Evolutionary conservation across 2,113 vertebrate species (phyloP), one percentile per base, ranked within the genome.

Genomic region (Psittacara wagleri): DNA sequence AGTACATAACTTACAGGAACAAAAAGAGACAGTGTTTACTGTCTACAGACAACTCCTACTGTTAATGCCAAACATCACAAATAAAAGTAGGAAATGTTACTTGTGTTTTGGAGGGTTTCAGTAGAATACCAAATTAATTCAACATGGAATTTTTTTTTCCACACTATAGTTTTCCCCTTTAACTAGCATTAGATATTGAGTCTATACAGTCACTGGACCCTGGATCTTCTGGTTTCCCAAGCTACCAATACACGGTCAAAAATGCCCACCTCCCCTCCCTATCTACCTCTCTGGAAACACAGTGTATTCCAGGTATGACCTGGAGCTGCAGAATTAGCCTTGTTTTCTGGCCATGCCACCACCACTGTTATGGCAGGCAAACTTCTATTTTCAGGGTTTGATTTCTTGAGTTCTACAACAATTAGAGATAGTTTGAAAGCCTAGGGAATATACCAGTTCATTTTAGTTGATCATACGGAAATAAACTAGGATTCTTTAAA

Each of bases 261-360:
- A 67, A 0, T 10, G 13, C 11, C 14, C 5, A 6, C 4, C 1
- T 3, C 2, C 2, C 1, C 7, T n/a, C 15, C 57, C 33, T 24
- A 7, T 31, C 18, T 52, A 1, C 39, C 43, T 63, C 17, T 41
- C 13, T 73, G 57, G 39, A 72, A 91, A 37, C 9, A 18, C 10
- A 8, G 0, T 3, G 29, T 77, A 3, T n/a, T 74, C 8, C 7
- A 13, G 51, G 41, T 41, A 24, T 28, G 11, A 7, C 17, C 11
- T 51, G 19, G 14, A 77, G 17, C 72, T 77, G 3, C 22, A 67
- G 35, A 61, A 31, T 80, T 83, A 63, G 5, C 4, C 13, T 46
- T 70, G 10, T 59, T 83, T 35, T 74, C 31, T 86, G 37, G 31
- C 41, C 2, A 1, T 0, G 1, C 19, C 49, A 37, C 29, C 9